Conservation (phyloP, 1,140 invertebrate species). For the Venustaconcha ellipsiformis region DNA sequence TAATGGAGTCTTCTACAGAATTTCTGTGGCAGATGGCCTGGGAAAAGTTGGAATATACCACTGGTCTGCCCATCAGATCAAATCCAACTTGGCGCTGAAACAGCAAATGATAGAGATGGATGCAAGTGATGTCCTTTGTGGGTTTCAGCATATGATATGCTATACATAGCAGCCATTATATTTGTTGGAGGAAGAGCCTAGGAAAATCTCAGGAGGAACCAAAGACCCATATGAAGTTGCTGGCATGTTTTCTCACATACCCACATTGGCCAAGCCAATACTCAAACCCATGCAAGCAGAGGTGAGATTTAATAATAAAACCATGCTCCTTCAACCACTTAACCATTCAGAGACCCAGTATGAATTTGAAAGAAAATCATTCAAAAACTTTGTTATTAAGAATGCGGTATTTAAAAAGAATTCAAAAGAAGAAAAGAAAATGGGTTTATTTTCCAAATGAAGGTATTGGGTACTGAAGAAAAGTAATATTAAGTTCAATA, state of each 20-base stretch:
- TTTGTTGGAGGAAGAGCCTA: too few relatives aligned
- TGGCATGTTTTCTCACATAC: too few relatives aligned
- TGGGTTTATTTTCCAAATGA: not conserved
- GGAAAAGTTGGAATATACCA: constrained; percentile 58
- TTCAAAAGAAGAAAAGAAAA: not conserved
- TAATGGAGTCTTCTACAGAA: constrained; percentile 49
- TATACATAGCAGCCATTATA: too few relatives aligned
- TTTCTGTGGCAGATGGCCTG: constrained; percentile 51
- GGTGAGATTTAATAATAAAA: too few relatives aligned
- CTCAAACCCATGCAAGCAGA: too few relatives aligned
- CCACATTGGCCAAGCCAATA: too few relatives aligned
- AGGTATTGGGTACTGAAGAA: not conserved
- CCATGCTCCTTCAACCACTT: too few relatives aligned
- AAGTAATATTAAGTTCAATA: not conserved
- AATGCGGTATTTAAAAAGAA: not conserved
- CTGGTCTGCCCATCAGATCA: constrained; percentile 57
- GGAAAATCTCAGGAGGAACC: too few relatives aligned
- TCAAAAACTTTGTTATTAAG: too few relatives aligned
- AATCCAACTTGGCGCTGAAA: constrained; percentile 65
- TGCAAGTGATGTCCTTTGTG: not conserved
- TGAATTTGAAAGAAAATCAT: not conserved
- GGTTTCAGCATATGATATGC: too few relatives aligned
- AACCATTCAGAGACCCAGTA: too few relatives aligned
- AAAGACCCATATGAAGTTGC: too few relatives aligned
- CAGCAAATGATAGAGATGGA: not conserved